Percentiles rank a stretch among this genome's conserved stretches.
phyloP scores from a whole-genome alignment of 2,888 invertebrate species.

The Torymus texanus region DNA sequence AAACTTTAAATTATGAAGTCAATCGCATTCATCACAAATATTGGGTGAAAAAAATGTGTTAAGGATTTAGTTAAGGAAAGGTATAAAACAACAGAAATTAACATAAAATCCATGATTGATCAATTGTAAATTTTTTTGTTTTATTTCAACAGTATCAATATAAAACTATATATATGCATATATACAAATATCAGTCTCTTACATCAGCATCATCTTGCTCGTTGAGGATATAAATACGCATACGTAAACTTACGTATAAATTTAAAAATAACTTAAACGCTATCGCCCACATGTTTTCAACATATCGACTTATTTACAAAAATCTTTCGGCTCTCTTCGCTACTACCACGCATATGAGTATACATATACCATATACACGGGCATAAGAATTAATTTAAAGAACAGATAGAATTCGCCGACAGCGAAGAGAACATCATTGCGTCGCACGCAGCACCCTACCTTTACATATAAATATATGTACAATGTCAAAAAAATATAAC shows the following conservation, averaged over 20 bases:
- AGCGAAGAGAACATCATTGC: neutral
- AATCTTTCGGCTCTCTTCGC: too few species aligned
- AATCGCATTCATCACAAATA: too few species aligned
- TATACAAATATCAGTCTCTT: slow-evolving; percentile 51
- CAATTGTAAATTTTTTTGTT: slow-evolving; percentile 9
- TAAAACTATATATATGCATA: slow-evolving; percentile 22
- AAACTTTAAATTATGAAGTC: too few species aligned
- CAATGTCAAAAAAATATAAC: slow-evolving; percentile 2
- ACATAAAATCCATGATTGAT: slow-evolving; percentile 5
- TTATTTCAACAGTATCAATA: slow-evolving; percentile 44
- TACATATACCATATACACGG: too few species aligned
- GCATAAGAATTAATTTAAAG: too few species aligned
- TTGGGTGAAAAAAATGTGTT: neutral
- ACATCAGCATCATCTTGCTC: slow-evolving; percentile 33
- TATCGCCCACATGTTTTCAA: neutral
- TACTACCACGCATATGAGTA: too few species aligned
- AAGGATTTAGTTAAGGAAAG: neutral
- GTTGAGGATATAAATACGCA: slow-evolving; percentile 37
- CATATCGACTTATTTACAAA: too few species aligned
- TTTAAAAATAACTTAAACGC: slow-evolving; percentile 13
- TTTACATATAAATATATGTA: slow-evolving; percentile 19
- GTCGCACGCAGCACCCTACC: neutral
- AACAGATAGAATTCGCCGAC: neutral
- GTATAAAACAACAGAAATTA: neutral
- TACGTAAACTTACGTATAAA: neutral